Evolutionary conservation across 2,797 vertebrate species (phyloP).

Genomic region (Garrulus glandarius): DNA sequence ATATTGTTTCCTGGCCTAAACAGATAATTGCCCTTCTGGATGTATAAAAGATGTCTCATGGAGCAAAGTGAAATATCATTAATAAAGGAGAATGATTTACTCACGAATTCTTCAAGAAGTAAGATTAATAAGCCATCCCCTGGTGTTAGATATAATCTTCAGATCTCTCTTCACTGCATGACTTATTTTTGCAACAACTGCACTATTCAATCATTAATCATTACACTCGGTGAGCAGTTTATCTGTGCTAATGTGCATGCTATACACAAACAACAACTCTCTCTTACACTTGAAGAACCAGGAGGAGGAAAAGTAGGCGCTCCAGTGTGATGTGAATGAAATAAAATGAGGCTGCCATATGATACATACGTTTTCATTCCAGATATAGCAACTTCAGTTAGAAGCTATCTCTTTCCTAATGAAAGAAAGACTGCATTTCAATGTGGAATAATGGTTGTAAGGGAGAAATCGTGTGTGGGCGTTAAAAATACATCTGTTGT

Average conservation of each 20-base stretch:
- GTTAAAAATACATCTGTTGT: neutral
- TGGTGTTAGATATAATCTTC: conserved; percentile 88
- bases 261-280: conserved; percentile 72
- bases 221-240: conserved; percentile 70
- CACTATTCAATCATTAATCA: conserved; percentile 80
- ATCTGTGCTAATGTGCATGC: conserved; percentile 73
- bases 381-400: conserved; percentile 1
- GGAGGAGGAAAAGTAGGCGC: conserved; percentile 6
- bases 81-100: conserved; percentile 96
- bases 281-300: conserved; percentile 21
- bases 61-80: conserved; percentile 96
- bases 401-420: conserved; percentile 4
- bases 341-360: neutral
- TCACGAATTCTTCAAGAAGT: conserved; percentile 92
- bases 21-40: conserved; percentile 99
- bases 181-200: conserved; percentile 79
- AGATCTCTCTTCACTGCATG: conserved; percentile 74
- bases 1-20: conserved; percentile 92
- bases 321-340: neutral
- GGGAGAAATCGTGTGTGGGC: neutral
- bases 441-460: neutral
- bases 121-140: conserved; percentile 95
- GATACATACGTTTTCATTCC: neutral
- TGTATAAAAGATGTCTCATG: conserved; percentile 97
- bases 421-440: conserved; percentile 31